phyloP scores from a whole-genome alignment of 2,797 vertebrate species.

The Rousettus madagascariensis region DNA sequence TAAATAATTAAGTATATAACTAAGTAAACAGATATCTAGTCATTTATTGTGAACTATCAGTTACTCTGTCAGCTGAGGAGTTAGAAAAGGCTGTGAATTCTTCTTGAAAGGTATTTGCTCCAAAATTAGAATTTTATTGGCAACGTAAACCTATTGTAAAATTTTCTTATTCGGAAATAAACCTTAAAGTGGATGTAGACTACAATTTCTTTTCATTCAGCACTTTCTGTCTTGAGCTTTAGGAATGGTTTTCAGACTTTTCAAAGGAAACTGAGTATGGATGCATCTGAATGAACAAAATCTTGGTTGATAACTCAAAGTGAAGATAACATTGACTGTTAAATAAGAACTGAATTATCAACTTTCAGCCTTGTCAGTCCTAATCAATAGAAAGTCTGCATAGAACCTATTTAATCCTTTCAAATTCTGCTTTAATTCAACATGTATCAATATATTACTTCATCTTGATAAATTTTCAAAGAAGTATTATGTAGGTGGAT shows the following conservation, averaged over 20 bases:
- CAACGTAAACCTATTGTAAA: neutral
- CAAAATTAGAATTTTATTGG: conserved; percentile 30
- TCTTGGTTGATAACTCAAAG: conserved; percentile 43
- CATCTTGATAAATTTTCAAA: neutral
- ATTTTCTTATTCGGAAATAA: conserved; percentile 9
- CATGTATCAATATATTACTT: neutral
- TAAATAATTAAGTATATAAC: neutral
- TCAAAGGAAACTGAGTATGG: neutral
- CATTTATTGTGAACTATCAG: neutral
- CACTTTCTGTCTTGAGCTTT: conserved; percentile 18
- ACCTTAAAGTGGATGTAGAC: neutral
- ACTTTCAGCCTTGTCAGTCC: conserved; percentile 15
- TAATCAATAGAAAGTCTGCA: neutral
- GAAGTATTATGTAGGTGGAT: neutral
- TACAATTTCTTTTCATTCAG: conserved; percentile 23
- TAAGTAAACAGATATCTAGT: neutral
- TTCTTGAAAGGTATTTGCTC: neutral
- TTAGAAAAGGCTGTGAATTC: neutral
- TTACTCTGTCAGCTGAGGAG: neutral
- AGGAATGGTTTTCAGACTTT: conserved; percentile 41
- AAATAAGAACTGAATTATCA: conserved; percentile 66
- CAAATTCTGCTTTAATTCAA: neutral
- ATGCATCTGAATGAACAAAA: neutral
- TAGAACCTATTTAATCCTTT: conserved; percentile 27
- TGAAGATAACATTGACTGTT: conserved; percentile 55